These are phyloP conservation scores for Pandemis cinnamomeana DNA, from an alignment of 2,888 invertebrate species.

Conservation along the genomic window DNA sequence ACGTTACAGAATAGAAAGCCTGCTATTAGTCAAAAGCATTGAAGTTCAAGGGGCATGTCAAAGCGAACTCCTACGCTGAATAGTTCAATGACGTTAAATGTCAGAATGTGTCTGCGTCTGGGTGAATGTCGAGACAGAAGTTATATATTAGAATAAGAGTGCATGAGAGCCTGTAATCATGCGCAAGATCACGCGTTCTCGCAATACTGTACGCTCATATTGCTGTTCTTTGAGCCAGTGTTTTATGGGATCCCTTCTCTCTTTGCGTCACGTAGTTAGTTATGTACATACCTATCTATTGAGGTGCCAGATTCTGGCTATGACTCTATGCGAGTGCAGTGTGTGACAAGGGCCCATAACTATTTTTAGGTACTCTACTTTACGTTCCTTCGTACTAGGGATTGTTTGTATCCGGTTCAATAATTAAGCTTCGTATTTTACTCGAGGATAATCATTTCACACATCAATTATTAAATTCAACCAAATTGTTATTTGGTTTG, in stretches of 20 bases:
- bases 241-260: neutral
- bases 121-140: conserved; percentile 54
- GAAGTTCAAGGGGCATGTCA: conserved; percentile 57
- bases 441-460: too few species aligned
- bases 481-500: too few species aligned
- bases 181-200: conserved; percentile 15
- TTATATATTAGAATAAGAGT: conserved; percentile 40
- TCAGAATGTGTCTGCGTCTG: conserved; percentile 56
- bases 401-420: conserved; percentile 7
- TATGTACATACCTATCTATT: neutral
- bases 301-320: neutral
- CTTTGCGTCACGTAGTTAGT: neutral
- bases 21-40: conserved; percentile 45
- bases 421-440: neutral
- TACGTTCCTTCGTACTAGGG: neutral
- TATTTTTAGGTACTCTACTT: neutral
- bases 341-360: too few species aligned
- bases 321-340: neutral
- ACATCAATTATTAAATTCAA: neutral
- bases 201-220: neutral
- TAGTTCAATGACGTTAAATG: conserved; percentile 64
- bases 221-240: neutral
- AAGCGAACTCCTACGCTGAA: conserved; percentile 43
- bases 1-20: conserved; percentile 37
- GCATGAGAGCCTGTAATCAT: conserved; percentile 44